Evolutionary conservation across 2,113 vertebrate species (phyloP), one percentile per base, ranked within the genome.

Genomic region (Megalops atlanticus): DNA sequence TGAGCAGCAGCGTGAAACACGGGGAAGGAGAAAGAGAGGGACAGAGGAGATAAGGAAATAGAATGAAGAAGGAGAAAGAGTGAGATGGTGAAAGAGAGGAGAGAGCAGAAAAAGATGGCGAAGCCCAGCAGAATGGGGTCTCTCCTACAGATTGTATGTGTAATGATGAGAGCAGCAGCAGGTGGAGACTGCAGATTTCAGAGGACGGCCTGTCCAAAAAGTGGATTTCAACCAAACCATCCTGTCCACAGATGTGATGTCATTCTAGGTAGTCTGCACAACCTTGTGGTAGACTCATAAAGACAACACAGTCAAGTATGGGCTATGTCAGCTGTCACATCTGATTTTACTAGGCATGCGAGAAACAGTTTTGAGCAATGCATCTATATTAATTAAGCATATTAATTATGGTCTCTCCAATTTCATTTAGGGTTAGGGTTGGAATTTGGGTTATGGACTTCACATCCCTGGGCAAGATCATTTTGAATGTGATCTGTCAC

Each of bases 81-180:
- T 24, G 11, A 74, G 78, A 45, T 14, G 1, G 43, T 45, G 43
- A 45, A 45, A 45, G 14, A 45, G 31, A 64, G 24, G n/a, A 64
- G 31, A 10, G 11, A 27, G 31, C 5, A 39, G 18, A 40, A 36
- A 79, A 76, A 77, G 69, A 54, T 72, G 76, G 68, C 11, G 35
- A 52, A 78, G 49, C 71, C 71, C 49, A 73, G 64, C 82, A 85
- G 82, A 52, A 52, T n/a, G 21, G n/a, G n/a, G n/a, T n/a, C n/a
- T n/a, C n/a, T n/a, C n/a, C n/a, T n/a, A n/a, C n/a, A n/a, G n/a
- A n/a, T n/a, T n/a, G n/a, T n/a, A n/a, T n/a, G n/a, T n/a, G n/a
- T n/a, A n/a, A n/a, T n/a, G n/a, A n/a, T n/a, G n/a, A n/a, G n/a
- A n/a, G n/a, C n/a, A n/a, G n/a, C n/a, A n/a, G n/a, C n/a, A n/a